These are phyloP conservation scores for Malachius bipustulatus DNA, from an alignment of 2,888 invertebrate genomes.

Conservation along the genomic window DNA sequence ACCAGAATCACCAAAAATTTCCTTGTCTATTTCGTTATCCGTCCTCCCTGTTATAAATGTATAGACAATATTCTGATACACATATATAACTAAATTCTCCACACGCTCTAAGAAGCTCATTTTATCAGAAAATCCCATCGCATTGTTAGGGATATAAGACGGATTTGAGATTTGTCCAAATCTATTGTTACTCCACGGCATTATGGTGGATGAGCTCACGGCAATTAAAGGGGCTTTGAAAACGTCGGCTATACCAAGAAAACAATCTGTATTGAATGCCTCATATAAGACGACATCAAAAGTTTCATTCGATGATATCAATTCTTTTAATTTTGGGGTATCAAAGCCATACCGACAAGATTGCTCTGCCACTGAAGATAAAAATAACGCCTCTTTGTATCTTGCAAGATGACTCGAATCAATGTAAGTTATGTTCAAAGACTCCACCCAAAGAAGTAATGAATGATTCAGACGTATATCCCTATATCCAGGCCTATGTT, in stretches of 20 bases:
- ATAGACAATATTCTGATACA: conserved; percentile 21
- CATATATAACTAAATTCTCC: conserved; percentile 33
- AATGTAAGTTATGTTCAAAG: neutral
- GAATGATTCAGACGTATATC: conserved; percentile 40
- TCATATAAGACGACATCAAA: conserved; percentile 60
- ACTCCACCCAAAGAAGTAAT: neutral
- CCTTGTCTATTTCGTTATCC: conserved; percentile 23
- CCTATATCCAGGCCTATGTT: conserved; percentile 43
- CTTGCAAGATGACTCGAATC: neutral
- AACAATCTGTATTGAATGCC: conserved; percentile 61
- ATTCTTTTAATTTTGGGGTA: neutral
- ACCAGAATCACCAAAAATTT: conserved; percentile 26
- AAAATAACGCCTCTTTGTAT: neutral
- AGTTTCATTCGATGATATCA: conserved; percentile 36
- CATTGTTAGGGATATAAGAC: conserved; percentile 39
- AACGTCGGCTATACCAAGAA: conserved; percentile 51
- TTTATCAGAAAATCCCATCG: conserved; percentile 29
- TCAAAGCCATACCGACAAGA: neutral
- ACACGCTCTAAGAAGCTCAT: conserved; percentile 34
- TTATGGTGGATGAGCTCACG: conserved; percentile 39
- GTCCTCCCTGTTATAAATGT: conserved; percentile 17
- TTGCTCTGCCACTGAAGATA: neutral
- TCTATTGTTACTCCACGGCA: conserved; percentile 40
- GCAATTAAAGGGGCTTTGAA: conserved; percentile 43
- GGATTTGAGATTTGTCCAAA: conserved; percentile 41